Conservation (phyloP, 2,113 vertebrate genomes). For the Mormyrus iriodes region DNA sequence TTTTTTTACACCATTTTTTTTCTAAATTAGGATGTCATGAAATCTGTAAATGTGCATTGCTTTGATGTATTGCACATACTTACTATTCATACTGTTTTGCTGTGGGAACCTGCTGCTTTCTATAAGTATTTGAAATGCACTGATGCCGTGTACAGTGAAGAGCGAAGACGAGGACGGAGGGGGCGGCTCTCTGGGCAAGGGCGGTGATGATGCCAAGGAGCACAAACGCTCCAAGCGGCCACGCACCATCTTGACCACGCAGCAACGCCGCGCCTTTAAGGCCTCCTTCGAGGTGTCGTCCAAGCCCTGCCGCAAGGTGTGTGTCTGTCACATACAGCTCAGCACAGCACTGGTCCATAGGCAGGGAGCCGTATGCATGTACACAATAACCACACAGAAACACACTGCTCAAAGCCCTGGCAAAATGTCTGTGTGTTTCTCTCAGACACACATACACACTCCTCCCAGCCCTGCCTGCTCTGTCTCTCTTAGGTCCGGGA, state of each 20-base stretch:
- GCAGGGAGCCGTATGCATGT: neutral
- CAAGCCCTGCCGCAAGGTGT: constrained; percentile 82
- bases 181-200: constrained; percentile 65
- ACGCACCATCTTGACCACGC: constrained; percentile 82
- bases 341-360: neutral
- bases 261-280: constrained; percentile 83
- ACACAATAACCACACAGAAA: neutral
- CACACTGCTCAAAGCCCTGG: neutral
- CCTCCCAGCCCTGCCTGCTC: neutral
- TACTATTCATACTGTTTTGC: neutral
- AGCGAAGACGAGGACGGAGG: constrained; percentile 80
- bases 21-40: neutral
- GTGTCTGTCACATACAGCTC: neutral
- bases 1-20: neutral
- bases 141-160: constrained; percentile 61
- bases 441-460: neutral
- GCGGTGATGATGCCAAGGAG: constrained; percentile 71
- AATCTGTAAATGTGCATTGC: neutral
- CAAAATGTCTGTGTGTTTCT: neutral
- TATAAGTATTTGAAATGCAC: neutral
- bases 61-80: neutral
- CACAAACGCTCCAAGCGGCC: constrained; percentile 82
- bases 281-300: constrained; percentile 89
- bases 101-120: neutral
- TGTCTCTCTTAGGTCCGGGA: constrained; percentile 71